Evolutionary conservation across 2,113 vertebrate species (phyloP).

Genomic region (Erinaceus europaeus): DNA sequence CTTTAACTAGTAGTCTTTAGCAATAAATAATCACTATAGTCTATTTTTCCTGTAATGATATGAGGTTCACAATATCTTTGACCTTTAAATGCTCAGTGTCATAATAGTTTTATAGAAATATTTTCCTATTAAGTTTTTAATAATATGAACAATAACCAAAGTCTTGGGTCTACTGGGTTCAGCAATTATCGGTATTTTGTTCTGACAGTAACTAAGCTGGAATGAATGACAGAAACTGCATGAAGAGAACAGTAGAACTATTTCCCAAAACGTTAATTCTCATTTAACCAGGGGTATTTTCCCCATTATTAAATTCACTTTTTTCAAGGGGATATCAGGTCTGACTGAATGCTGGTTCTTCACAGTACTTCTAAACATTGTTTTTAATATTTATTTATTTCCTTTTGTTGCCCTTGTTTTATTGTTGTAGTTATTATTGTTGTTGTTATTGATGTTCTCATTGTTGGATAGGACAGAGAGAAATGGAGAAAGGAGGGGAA

Average conservation of each 20-base stretch:
- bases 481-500: too few relatives aligned
- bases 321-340: slow-evolving; percentile 40
- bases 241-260: neutral
- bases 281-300: neutral
- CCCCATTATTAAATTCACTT: neutral
- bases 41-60: neutral
- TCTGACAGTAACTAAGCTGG: neutral
- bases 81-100: neutral
- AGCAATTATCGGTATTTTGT: neutral
- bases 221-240: neutral
- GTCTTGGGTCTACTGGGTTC: neutral
- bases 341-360: slow-evolving; percentile 59
- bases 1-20: neutral
- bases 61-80: neutral
- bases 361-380: too few relatives aligned
- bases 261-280: neutral
- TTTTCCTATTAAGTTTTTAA: neutral
- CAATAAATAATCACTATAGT: neutral
- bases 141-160: neutral
- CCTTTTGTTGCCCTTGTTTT: too few relatives aligned
- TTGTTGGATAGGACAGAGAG: too few relatives aligned
- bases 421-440: too few relatives aligned
- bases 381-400: too few relatives aligned
- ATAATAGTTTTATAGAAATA: neutral
- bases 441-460: too few relatives aligned